Evolutionary conservation across 2,888 invertebrate genomes (phyloP), one percentile per base, ranked within the genome.

Genomic region (Acrobeloides nanus): DNA sequence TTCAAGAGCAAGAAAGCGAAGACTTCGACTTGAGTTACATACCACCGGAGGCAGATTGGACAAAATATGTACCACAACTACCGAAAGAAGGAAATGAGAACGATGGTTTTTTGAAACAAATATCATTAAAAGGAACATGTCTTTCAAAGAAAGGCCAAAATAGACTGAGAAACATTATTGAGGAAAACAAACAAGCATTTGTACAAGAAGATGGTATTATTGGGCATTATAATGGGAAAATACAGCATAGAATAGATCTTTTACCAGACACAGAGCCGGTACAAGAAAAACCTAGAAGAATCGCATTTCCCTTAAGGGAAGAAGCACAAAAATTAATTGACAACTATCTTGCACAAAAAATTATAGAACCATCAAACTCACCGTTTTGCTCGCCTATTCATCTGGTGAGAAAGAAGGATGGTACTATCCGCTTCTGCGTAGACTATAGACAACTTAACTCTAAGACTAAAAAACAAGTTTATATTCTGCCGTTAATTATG

Each of bases 391-490:
- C 35, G 5, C 41, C 15, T 17, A n/a, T 34, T 8, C 18, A 18
- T 6, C 35, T 34, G 5, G 35, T 34, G 7, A 5, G 6, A 7
- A 34, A 34, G 35, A 5, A 12, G 21, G 35, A 34, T 12, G 35
- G 35, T 7, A 7, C 6, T 6, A 48, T 15, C 12, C 21, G 56
- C 10, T 55, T 54, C 12, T 48, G 48, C 1, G 41, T 54, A 10
- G 54, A 54, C 15, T 54, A 54, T 20, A 29, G 54, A 0, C 20
- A 17, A n/a, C 25, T 54, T 5, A 54, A 54, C 27, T 18, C 24
- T 6, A 25, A 29, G 6, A 54, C 55, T 4, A 25, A 29, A 8
- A 38, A 39, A 23, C 43, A 52, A 21, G n/a, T 20, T 0, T 55
- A 57, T 18, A 33, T 24, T 20, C 24, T 54, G 18, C 56, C 55